Base-by-base conservation (phyloP, 2,797 vertebrate species). In the Podarcis lilfordi region DNA sequence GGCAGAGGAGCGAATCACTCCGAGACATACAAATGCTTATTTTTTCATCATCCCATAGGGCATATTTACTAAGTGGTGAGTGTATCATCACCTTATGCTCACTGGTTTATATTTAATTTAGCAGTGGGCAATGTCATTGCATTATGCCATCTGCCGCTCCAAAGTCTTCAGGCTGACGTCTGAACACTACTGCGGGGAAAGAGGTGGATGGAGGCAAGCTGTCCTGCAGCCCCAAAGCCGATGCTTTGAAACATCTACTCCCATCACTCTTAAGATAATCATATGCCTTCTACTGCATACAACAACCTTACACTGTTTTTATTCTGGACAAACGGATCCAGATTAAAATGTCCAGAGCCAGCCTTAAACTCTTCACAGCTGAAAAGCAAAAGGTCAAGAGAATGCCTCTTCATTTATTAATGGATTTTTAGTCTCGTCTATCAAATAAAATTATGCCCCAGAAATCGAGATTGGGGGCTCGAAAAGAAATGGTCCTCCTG, bases 51-150 rank as follows among this genome's bases (percentile, higher is more conserved):
- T 86, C 92, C 94, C 90, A 2, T 27, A 91, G 93, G 88, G 90
- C 93, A 96, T 92, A 93, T 94, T 94, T 94, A 91, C 92, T 90
- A 89, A 95, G 92, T 90, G 86, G 93, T 1, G 27, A 95, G 92
- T 91, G 91, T 93, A 93, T 93, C 69, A 0, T 88, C 91, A 91
- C 94, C 94, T 95, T 94, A 93, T 94, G 94, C 90, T 93, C 35
- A 76, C 85, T 89, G 91, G 50, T 93, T 94, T 94, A 94, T 95
- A 96, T 96, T 95, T 95, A 94, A 94, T 94, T 94, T 92, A 91
- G 88, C 93, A 88, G 94, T 93, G 91, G 94, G 94, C 94, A 95
- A 93, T 82, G 91, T 89, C 91, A 90, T 75, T 87, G 92, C 92
- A 93, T 90, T 93, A 83, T 91, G 91, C 92, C 95, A 95, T 95